Evolutionary conservation across 2,797 vertebrate species (phyloP).

Genomic region (Catostomus latipinnis): DNA sequence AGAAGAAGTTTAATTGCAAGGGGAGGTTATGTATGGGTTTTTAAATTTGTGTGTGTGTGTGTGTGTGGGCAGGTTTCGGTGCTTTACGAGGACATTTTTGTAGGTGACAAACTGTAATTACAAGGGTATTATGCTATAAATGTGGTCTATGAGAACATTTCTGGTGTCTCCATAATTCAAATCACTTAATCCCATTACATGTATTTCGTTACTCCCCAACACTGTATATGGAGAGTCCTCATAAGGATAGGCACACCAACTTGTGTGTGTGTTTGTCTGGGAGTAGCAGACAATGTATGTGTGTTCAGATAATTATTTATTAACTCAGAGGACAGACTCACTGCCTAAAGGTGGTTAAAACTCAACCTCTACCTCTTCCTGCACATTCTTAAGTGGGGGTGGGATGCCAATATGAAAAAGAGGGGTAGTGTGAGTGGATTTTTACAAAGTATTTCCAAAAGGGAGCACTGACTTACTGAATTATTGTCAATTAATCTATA

Average conservation of each 20-base stretch:
- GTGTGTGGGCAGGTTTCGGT: too few relatives aligned
- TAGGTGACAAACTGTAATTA: too few relatives aligned
- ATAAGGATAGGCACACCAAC: too few relatives aligned
- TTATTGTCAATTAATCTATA: constrained; percentile 12
- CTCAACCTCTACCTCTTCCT: constrained; percentile 31
- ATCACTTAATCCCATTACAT: too few relatives aligned
- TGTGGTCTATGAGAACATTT: too few relatives aligned
- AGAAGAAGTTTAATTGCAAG: constrained; percentile 57
- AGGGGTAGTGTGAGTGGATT: constrained; percentile 9
- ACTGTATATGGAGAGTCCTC: too few relatives aligned
- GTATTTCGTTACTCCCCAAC: too few relatives aligned
- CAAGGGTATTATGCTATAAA: too few relatives aligned
- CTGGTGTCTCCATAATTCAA: too few relatives aligned
- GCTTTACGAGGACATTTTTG: too few relatives aligned
- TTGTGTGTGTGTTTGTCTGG: background rate
- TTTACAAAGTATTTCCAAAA: constrained; percentile 54
- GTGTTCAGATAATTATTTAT: constrained; percentile 49
- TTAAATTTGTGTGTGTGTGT: background rate
- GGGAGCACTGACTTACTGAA: constrained; percentile 22
- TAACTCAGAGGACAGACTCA: constrained; percentile 43
- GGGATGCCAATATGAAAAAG: constrained; percentile 33
- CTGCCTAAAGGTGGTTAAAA: constrained; percentile 48
- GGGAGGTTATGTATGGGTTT: background rate
- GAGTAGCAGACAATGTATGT: constrained; percentile 20
- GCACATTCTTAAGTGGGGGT: constrained; percentile 39